Evolutionary conservation across 2,113 vertebrate genomes (phyloP).

Genomic region (Chaetorhynchus papuensis): DNA sequence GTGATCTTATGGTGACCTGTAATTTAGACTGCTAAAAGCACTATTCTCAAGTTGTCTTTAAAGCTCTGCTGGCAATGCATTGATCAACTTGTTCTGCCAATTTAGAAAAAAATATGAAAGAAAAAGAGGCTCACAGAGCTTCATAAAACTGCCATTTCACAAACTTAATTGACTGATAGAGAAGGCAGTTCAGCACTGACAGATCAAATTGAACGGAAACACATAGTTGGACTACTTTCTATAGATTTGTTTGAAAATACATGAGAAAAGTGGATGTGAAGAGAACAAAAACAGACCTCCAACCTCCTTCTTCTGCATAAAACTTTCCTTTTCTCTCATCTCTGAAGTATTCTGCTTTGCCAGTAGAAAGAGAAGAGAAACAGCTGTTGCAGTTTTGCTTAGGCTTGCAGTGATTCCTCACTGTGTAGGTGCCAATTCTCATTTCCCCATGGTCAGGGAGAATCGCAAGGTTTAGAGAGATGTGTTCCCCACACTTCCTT

Average conservation of each 20-base stretch:
- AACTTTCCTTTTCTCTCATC: conserved; percentile 38
- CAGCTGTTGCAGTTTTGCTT: conserved; percentile 38
- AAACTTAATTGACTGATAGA: neutral
- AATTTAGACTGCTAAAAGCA: neutral
- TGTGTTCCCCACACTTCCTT: neutral
- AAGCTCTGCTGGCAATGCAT: neutral
- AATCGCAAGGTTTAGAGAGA: accelerated
- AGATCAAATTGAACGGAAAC: neutral
- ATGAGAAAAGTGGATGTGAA: neutral
- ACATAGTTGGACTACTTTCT: neutral
- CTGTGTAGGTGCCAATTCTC: neutral
- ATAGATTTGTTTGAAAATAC: conserved; percentile 5
- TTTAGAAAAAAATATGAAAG: neutral
- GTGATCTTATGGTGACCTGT: neutral
- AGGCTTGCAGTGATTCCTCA: neutral
- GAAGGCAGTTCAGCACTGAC: neutral
- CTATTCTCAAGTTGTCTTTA: neutral
- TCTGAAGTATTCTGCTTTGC: conserved; percentile 25
- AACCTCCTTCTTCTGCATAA: neutral
- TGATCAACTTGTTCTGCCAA: neutral
- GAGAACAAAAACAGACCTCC: conserved; percentile 12
- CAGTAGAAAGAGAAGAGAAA: conserved; percentile 36
- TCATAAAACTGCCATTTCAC: neutral
- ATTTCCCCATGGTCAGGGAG: neutral
- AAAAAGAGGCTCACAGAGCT: neutral